phyloP scores from a whole-genome alignment of 2,797 vertebrate species.

The Rhinoraja longicauda region DNA sequence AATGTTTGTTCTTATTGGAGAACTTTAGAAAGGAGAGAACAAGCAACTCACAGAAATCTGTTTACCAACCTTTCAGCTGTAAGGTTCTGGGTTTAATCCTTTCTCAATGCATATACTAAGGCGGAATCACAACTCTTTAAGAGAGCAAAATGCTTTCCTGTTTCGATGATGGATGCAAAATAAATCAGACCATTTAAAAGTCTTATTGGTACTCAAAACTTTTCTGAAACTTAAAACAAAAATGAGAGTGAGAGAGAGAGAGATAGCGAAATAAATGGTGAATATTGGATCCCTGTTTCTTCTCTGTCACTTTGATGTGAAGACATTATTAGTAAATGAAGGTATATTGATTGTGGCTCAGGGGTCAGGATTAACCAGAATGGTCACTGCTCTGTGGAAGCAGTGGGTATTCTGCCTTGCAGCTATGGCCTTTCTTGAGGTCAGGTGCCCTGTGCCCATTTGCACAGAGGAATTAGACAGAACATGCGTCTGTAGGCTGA shows the following conservation, averaged over 20 bases:
- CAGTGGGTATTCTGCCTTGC: constrained; percentile 60
- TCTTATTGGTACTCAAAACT: constrained; percentile 54
- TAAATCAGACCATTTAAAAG: constrained; percentile 35
- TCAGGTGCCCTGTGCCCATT: constrained; percentile 69
- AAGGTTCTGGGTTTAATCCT: constrained; percentile 28
- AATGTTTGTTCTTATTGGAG: constrained; percentile 24
- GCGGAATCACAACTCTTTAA: not conserved
- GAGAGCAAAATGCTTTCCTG: not conserved
- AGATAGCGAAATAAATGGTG: constrained; percentile 41
- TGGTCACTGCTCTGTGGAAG: constrained; percentile 54
- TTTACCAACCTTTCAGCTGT: constrained; percentile 9
- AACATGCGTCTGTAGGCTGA: constrained; percentile 75
- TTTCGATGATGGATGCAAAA: not conserved
- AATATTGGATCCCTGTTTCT: constrained; percentile 61
- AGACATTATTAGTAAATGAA: constrained; percentile 85
- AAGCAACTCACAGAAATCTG: constrained; percentile 3
- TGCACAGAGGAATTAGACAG: constrained; percentile 72
- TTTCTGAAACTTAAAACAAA: constrained; percentile 44
- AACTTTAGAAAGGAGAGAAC: constrained; percentile 1
- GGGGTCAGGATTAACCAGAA: constrained; percentile 78
- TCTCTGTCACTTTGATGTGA: constrained; percentile 79
- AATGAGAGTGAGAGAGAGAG: constrained; percentile 39
- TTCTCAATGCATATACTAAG: not conserved
- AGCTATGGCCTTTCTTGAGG: constrained; percentile 71
- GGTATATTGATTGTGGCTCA: constrained; percentile 79